phyloP scores from a whole-genome alignment of 2,888 invertebrate genomes.

The Thyatira batis region DNA sequence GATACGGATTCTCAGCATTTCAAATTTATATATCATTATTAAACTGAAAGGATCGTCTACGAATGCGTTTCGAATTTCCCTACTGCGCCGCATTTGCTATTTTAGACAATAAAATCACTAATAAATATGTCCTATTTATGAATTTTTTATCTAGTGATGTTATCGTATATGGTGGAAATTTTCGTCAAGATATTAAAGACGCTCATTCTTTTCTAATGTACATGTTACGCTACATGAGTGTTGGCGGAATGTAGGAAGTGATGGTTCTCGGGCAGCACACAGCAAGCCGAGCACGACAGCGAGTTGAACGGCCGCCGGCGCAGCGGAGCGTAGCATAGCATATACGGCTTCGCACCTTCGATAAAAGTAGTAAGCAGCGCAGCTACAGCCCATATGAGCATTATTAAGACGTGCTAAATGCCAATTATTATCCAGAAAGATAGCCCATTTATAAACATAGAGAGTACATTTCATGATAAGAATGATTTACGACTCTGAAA shows the following conservation, averaged over 20 bases:
- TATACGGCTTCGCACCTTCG: slow-evolving; percentile 58
- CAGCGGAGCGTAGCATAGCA: slow-evolving; percentile 70
- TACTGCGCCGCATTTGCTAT: background rate
- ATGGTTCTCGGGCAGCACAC: slow-evolving; percentile 64
- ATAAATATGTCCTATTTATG: too few relatives aligned
- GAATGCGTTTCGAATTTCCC: background rate
- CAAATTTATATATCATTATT: background rate
- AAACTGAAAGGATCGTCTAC: background rate
- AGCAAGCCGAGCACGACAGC: slow-evolving; percentile 62
- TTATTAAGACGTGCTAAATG: background rate
- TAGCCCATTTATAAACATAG: background rate
- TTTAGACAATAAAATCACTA: background rate
- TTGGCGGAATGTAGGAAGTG: slow-evolving; percentile 66
- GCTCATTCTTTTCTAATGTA: background rate
- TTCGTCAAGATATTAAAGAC: background rate
- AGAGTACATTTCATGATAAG: background rate
- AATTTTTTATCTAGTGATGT: too few relatives aligned
- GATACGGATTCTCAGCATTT: too few relatives aligned
- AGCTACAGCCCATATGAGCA: slow-evolving; percentile 14
- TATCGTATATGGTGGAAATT: background rate
- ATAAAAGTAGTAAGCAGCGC: slow-evolving; percentile 2
- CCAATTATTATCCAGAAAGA: background rate
- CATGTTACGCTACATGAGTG: slow-evolving; percentile 27
- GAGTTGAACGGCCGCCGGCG: slow-evolving; percentile 72
- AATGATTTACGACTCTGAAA: slow-evolving; percentile 10